These are phyloP conservation scores for Tricholauxania praeusta DNA, from an alignment of 2,888 invertebrate genomes.

Conservation along the genomic window DNA sequence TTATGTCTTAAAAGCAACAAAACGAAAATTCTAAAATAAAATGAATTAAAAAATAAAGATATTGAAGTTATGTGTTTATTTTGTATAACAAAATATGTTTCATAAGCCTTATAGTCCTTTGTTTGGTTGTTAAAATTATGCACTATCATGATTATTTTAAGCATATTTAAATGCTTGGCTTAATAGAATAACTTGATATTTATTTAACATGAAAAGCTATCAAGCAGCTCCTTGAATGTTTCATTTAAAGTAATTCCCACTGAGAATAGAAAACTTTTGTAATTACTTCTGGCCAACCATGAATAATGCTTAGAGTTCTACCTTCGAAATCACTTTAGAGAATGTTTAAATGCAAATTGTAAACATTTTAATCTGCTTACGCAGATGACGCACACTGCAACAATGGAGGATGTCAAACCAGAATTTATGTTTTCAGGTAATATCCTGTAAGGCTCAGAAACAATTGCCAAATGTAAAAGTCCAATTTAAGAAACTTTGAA, in stretches of 20 bases:
- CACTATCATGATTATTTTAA: no score
- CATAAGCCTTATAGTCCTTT: no score
- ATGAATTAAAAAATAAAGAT: no score
- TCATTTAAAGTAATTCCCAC: not conserved
- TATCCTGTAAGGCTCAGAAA: not conserved
- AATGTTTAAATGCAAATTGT: constrained; percentile 8
- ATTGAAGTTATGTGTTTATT: no score
- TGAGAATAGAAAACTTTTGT: constrained; percentile 5
- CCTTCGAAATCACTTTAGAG: constrained; percentile 11
- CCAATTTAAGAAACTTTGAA: constrained; percentile 29
- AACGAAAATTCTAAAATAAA: no score
- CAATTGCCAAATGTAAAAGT: constrained; percentile 20
- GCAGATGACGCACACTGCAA: constrained; percentile 16
- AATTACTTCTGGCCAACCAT: constrained; percentile 10
- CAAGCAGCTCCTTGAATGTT: not conserved
- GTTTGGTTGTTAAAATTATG: no score
- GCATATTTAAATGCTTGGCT: no score
- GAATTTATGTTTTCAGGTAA: constrained; percentile 24
- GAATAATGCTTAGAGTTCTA: not conserved
- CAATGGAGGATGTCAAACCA: constrained; percentile 23
- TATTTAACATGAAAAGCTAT: no score
- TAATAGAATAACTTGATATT: no score
- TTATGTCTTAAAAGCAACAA: no score
- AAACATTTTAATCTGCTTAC: constrained; percentile 31
- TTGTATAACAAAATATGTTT: no score